Evolutionary conservation across 2,888 invertebrate species (phyloP), one percentile per base, ranked within the genome.

Genomic region (Eupithecia abbreviata): DNA sequence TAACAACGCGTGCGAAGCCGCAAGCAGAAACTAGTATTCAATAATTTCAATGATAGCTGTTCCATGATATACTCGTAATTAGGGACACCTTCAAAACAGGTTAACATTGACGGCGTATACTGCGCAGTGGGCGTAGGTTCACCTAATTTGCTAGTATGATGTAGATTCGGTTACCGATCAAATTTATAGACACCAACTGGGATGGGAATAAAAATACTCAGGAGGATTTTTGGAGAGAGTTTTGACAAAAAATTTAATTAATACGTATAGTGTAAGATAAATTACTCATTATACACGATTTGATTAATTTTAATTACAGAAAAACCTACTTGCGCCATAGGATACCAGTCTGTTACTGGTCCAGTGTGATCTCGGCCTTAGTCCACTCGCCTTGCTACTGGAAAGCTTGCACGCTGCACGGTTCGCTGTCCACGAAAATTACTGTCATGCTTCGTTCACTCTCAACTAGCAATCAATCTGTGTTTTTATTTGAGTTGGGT

Each of bases 361-460:
- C 10, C 10, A 62, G 4, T 62, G 62, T 62, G 30, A 4, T 3
- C 4, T 30, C 30, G 4, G 30, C 45, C 30, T 12, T 45, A 30
- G 5, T 30, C 47, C 18, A 69, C 69, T 69, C 69, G 47, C 69
- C 71, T 62, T 73, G 79, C 77, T 77, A 84, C 83, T 82, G 71
- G 73, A 80, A 78, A 79, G 81, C 82, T 79, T 77, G 82, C 84
- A 58, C 77, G 74, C 85, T 58, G 85, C 87, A 92, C 87, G 91
- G 85, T 90, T 88, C 85, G 87, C 84, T 90, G 91, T 92, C 85
- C 88, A 82, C 85, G 90, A 89, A 92, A 91, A 93, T 92, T 90
- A 89, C 89, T 86, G 92, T 89, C 90, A 90, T 90, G 91, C 86
- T 89, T 85, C 84, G 83, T 80, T 85, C 87, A 76, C 83, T 80